phyloP scores from a whole-genome alignment of 2,113 vertebrate genomes.

The Sturnus vulgaris region DNA sequence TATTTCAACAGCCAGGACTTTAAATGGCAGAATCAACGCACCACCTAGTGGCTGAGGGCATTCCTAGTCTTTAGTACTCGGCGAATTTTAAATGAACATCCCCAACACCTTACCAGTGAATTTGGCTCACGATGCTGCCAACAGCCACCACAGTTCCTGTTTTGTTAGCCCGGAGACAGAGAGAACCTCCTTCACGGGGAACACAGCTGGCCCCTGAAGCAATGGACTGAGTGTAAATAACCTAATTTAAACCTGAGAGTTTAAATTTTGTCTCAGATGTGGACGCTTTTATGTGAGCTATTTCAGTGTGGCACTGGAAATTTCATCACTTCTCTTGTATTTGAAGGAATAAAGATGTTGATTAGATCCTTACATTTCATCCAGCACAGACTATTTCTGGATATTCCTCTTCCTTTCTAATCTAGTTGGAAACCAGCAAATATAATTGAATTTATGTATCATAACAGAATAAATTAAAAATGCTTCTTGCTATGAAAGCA shows the following conservation, averaged over 20 bases:
- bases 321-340: not conserved
- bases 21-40: not conserved
- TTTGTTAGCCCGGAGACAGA: not conserved
- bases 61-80: fast-evolving
- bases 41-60: not conserved
- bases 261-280: not conserved
- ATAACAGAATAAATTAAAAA: not conserved
- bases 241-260: not conserved
- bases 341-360: not conserved
- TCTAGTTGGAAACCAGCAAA: not conserved
- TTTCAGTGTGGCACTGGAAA: not conserved
- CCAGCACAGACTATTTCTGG: not conserved
- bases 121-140: not conserved
- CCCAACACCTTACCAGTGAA: not conserved
- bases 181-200: fast-evolving
- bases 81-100: not conserved
- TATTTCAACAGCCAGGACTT: not conserved
- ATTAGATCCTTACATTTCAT: not conserved
- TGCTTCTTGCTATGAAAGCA: not conserved
- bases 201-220: not conserved
- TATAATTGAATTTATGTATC: not conserved
- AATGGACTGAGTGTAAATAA: not conserved
- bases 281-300: not conserved
- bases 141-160: not conserved
- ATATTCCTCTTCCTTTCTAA: not conserved